These are phyloP conservation scores for Zele albiditarsus DNA, from an alignment of 2,888 invertebrate species.

Conservation along the genomic window DNA sequence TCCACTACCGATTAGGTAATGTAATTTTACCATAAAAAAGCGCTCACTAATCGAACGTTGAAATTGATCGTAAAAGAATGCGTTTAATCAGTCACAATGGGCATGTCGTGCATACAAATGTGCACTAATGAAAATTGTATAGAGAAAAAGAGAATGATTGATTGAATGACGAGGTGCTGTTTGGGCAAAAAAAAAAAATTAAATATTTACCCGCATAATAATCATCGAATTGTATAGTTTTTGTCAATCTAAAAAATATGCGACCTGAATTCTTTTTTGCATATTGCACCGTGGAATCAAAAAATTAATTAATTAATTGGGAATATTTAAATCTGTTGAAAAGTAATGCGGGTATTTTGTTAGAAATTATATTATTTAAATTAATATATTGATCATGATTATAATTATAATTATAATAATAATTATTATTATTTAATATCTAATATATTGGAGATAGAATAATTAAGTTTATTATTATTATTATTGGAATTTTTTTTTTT, in stretches of 20 bases:
- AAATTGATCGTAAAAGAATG: not conserved
- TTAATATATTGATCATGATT: slow-evolving; percentile 70
- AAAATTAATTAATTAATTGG: slow-evolving; percentile 11
- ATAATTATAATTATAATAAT: slow-evolving; percentile 55
- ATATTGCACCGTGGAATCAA: slow-evolving; percentile 50
- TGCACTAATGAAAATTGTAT: not conserved
- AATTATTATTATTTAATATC: slow-evolving; percentile 64
- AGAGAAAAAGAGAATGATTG: not conserved
- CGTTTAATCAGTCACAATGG: not conserved
- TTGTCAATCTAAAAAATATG: not conserved
- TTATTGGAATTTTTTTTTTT: slow-evolving; percentile 65
- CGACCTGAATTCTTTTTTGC: not conserved
- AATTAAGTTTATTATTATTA: not conserved
- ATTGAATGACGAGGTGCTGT: not conserved
- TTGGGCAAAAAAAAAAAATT: not conserved
- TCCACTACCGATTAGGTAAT: slow-evolving; percentile 8
- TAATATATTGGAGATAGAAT: slow-evolving; percentile 70
- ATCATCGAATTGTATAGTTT: not conserved
- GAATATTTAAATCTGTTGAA: slow-evolving; percentile 44
- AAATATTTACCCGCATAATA: not conserved
- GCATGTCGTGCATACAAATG: not conserved
- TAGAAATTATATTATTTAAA: slow-evolving; percentile 71
- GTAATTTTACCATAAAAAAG: not conserved
- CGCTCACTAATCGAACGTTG: not conserved
- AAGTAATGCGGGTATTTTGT: slow-evolving; percentile 63